phyloP scores from a whole-genome alignment of 2,888 invertebrate species.

The Notodonta dromedarius region DNA sequence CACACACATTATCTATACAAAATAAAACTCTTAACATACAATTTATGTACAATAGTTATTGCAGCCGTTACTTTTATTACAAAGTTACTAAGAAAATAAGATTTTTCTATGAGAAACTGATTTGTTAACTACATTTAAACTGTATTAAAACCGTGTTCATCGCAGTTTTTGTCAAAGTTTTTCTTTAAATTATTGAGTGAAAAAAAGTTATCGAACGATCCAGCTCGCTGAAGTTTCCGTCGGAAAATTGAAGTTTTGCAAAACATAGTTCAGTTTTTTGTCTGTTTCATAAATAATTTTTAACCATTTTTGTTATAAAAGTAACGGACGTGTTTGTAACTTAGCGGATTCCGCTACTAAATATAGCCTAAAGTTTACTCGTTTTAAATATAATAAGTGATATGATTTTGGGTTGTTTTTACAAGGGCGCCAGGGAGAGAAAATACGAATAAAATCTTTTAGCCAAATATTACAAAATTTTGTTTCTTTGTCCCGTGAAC shows the following conservation, averaged over 20 bases:
- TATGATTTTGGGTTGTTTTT: constrained; percentile 74
- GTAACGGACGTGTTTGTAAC: constrained; percentile 53
- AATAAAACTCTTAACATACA: constrained; percentile 51
- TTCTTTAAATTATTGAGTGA: too few species aligned
- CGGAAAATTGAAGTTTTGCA: not conserved
- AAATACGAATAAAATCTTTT: constrained; percentile 29
- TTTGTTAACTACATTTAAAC: not conserved
- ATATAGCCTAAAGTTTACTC: constrained; percentile 63
- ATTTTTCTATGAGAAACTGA: not conserved
- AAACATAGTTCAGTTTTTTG: constrained; percentile 19
- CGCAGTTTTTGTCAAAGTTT: not conserved
- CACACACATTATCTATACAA: constrained; percentile 76
- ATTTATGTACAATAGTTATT: constrained; percentile 43
- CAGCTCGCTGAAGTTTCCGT: constrained; percentile 1
- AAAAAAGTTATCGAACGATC: not conserved
- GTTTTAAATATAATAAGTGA: constrained; percentile 65
- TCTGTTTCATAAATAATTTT: constrained; percentile 10
- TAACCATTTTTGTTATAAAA: constrained; percentile 32
- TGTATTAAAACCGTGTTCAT: not conserved
- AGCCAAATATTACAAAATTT: constrained; percentile 43
- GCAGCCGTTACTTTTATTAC: constrained; percentile 37
- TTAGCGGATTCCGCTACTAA: constrained; percentile 62
- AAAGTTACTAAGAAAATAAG: constrained; percentile 14
- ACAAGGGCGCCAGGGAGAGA: constrained; percentile 59
- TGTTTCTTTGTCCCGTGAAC: constrained; percentile 26